Conservation (phyloP, 2,113 vertebrate species). For the Callipepla californica region DNA sequence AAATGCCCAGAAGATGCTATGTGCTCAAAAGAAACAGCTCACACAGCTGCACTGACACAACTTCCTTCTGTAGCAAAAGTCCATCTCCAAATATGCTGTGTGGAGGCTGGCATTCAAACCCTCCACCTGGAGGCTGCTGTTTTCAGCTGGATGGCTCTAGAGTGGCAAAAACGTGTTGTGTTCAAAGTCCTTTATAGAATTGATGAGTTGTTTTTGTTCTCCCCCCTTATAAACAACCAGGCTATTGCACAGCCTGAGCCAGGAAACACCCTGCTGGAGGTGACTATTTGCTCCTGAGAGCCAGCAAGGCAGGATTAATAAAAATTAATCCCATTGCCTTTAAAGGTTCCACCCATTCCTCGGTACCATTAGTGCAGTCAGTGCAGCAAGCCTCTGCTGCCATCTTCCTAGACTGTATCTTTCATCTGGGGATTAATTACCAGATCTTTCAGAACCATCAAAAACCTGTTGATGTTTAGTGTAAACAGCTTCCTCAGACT, state of each 20-base stretch:
- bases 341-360: slow-evolving; percentile 39
- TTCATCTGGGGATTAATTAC: slow-evolving; percentile 65
- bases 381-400: slow-evolving; percentile 34
- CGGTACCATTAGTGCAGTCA: neutral
- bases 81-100: neutral
- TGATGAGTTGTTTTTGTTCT: slow-evolving; percentile 8
- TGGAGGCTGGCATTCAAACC: slow-evolving; percentile 3
- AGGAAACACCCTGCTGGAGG: slow-evolving; percentile 34
- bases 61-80: slow-evolving; percentile 8
- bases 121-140: neutral
- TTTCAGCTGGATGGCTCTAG: slow-evolving; percentile 25
- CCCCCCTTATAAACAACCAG: neutral
- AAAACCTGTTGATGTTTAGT: slow-evolving; percentile 71
- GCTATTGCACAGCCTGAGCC: neutral
- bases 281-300: slow-evolving; percentile 1
- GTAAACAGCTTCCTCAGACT: slow-evolving; percentile 71
- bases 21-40: neutral
- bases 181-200: neutral
- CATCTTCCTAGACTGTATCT: slow-evolving; percentile 37
- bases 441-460: slow-evolving; percentile 71
- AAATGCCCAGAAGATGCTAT: neutral
- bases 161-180: neutral
- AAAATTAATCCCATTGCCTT: slow-evolving; percentile 26
- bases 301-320: slow-evolving; percentile 36
- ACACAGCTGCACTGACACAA: slow-evolving; percentile 10